Evolutionary conservation across 2,113 vertebrate species (phyloP), one percentile per base, ranked within the genome.

Genomic region (Aythya baeri): DNA sequence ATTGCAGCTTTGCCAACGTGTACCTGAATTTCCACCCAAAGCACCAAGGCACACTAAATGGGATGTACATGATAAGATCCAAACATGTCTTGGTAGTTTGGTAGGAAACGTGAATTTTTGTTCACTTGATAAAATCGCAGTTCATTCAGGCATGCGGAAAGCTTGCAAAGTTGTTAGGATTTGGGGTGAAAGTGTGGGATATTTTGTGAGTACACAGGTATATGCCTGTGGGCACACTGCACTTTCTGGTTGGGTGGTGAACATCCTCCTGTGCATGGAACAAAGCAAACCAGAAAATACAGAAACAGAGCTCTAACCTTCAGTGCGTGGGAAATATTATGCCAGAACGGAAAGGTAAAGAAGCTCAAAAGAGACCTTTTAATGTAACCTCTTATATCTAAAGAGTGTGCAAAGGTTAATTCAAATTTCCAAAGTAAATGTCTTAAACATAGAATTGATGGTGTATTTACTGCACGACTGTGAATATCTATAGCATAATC

Each of bases 11-110:
- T 54, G 61, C 57, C 23, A 7, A 61, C 38, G 17, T 1, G 1
- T 68, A 43, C 58, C 81, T 79, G 78, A 52, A 57, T 79, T 82
- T 68, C 62, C 25, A 74, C 74, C 31, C 25, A 49, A 78, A 63
- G 65, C 58, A 49, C 52, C 15, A 29, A 57, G 34, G 72, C 20
- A 3, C 6, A 18, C 58, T 84, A 25, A 93, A 83, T 3, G 55
- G 21, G 26, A 31, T 21, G 20, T 34, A 20, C 1, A 0, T 52
- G 66, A 46, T 52, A 2, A n/a, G n/a, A n/a, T n/a, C n/a, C n/a
- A n/a, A n/a, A 54, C 57, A 3, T 76, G 50, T 23, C 52, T 65
- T 89, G 29, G 29, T 76, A 57, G 32, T n/a, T 86, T 91, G 85
- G 41, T 74, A 91, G 41, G 65, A 81, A 74, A 52, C 18, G 52